Evolutionary conservation across 1,140 invertebrate species (phyloP), one percentile per base, ranked within the genome.

Genomic region (Hyposmocoma kahamanoa): DNA sequence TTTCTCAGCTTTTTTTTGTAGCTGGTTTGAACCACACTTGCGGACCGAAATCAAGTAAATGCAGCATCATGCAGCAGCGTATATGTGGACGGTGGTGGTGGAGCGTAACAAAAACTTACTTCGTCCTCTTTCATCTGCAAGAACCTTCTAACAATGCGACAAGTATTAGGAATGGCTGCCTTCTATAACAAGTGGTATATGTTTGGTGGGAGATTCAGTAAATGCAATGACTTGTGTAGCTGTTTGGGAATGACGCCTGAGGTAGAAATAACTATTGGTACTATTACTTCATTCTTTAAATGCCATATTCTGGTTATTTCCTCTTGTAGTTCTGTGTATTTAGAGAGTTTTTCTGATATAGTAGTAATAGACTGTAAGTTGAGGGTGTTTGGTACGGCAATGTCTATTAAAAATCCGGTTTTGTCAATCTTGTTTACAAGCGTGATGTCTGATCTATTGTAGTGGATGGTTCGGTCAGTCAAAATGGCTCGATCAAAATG

Each of bases 251-350:
- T 49, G 4, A 59, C 42, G 13, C 47, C 53, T 22, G 56, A 59
- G 0, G 56, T 21, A 18, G 60, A 63, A 3, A 59, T 26, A 15
- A 59, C 17, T 22, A 63, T 56, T 10, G 56, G 48, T 6, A 59
- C 42, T 21, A 43, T 43, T 20, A 17, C 10, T 24, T 26, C 20
- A 13, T 43, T 43, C 8, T 26, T 21, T 5, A 43, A 22, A 24
- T 43, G 42, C 42, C 42, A 43, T 11, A 43, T 24, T 24, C 42
- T 21, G n/a, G 42, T 26, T 26, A 43, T 43, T 26, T 43, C 42
- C 8, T 43, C 42, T 43, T 43, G 24, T 1, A 43, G 22, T 24
- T 43, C 42, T 15, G 26, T n/a, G n/a, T 43, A 43, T 43, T 43
- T 43, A 6, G 42, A n/a, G 21, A 43, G 42, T 43, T 46, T 46